A percentile compares a stretch with the other conserved stretches of the same genome.
Conservation (phyloP, 2,888 invertebrate genomes). For the Aethes cnicana region DNA sequence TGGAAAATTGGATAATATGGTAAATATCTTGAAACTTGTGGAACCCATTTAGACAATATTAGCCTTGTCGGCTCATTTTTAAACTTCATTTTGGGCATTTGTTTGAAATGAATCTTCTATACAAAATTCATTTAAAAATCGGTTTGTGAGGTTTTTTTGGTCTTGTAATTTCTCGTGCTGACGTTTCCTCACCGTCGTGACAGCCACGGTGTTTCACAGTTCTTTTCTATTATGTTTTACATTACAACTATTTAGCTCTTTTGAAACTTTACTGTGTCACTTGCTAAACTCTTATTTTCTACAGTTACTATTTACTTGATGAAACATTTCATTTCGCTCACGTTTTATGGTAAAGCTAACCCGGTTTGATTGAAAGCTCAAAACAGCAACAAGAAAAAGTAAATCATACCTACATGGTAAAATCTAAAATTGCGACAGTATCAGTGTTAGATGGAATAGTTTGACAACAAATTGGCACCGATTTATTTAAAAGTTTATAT, state of each 20-base stretch:
- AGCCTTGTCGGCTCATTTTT: conserved; percentile 53
- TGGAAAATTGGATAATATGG: conserved; percentile 70
- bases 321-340: too few relatives aligned
- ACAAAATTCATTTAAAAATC: conserved; percentile 1
- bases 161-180: conserved; percentile 49
- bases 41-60: conserved; percentile 37
- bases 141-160: conserved; percentile 35
- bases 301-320: not conserved
- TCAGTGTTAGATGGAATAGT: too few relatives aligned
- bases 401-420: too few relatives aligned
- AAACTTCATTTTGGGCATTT: not conserved
- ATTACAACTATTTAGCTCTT: conserved; percentile 43
- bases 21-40: conserved; percentile 52
- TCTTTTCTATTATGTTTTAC: conserved; percentile 52
- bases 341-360: too few relatives aligned
- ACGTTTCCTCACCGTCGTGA: conserved; percentile 65
- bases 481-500: too few relatives aligned
- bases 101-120: not conserved
- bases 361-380: too few relatives aligned
- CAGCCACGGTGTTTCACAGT: conserved; percentile 57
- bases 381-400: too few relatives aligned
- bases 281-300: conserved; percentile 24
- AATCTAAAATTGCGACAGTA: too few relatives aligned
- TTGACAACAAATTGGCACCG: too few relatives aligned
- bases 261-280: conserved; percentile 42